A percentile compares a stretch with the other conserved stretches of the same genome.
These are phyloP conservation scores for Linyphia triangularis DNA, from an alignment of 2,888 invertebrate species.

Conservation along the genomic window DNA sequence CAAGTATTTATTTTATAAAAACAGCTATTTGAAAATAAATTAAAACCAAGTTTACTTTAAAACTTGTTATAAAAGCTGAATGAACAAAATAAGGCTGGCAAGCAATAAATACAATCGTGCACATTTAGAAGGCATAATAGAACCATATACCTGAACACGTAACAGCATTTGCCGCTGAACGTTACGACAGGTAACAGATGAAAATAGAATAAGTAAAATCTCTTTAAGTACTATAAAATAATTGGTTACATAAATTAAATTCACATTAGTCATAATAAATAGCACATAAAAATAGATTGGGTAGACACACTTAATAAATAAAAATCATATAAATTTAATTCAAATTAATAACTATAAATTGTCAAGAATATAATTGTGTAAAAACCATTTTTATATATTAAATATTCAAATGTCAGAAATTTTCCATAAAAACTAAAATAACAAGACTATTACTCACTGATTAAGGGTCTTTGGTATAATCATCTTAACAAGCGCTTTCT, in stretches of 20 bases:
- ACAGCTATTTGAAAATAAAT: too few relatives aligned
- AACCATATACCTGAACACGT: background rate
- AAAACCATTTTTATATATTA: background rate
- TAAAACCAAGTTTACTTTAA: background rate
- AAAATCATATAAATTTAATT: too few relatives aligned
- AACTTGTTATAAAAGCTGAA: background rate
- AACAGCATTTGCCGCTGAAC: slow-evolving; percentile 3
- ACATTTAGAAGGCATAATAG: background rate
- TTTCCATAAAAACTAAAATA: too few relatives aligned
- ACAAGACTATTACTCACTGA: slow-evolving; percentile 69
- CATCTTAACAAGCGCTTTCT: slow-evolving; percentile 93
- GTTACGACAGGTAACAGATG: background rate
- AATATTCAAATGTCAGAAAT: background rate
- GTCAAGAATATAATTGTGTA: too few relatives aligned
- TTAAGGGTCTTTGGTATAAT: slow-evolving; percentile 81
- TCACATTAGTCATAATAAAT: too few relatives aligned
- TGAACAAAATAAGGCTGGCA: background rate
- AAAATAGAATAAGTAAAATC: background rate
- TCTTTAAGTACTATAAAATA: too few relatives aligned
- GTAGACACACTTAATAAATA: too few relatives aligned
- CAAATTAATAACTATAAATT: too few relatives aligned
- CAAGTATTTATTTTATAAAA: too few relatives aligned
- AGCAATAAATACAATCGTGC: background rate
- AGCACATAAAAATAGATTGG: too few relatives aligned
- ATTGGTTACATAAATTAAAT: too few relatives aligned